Percentiles rank a stretch among this genome's conserved stretches.
Conservation (phyloP, 1,140 invertebrate species). For the Rhizoglyphus robini region DNA sequence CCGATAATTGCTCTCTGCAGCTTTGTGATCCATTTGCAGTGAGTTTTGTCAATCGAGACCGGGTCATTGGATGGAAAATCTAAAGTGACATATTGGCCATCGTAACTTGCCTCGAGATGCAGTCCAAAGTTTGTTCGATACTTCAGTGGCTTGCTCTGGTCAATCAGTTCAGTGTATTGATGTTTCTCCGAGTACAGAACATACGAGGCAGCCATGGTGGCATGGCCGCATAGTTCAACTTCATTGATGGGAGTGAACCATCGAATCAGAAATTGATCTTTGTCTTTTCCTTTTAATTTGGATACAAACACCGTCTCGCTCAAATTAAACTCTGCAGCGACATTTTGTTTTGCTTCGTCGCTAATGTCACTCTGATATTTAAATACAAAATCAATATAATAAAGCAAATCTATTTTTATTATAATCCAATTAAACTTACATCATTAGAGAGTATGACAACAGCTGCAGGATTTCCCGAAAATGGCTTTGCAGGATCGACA, state of each 20-base stretch:
- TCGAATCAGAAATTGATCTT: constrained; percentile 25
- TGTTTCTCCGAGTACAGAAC: constrained; percentile 31
- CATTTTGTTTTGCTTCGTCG: constrained; percentile 38
- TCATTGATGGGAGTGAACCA: constrained; percentile 48
- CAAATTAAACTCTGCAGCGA: constrained; percentile 45
- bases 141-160: neutral
- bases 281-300: neutral
- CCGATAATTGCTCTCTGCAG: neutral
- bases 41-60: neutral
- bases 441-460: constrained; percentile 36
- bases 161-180: neutral
- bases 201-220: constrained; percentile 44
- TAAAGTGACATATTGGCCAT: neutral
- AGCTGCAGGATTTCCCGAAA: constrained; percentile 44
- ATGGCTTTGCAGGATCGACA: constrained; percentile 30
- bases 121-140: neutral
- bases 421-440: constrained; percentile 23
- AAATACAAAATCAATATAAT: neutral
- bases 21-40: neutral
- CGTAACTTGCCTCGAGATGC: neutral
- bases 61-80: neutral
- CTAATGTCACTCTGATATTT: constrained; percentile 29
- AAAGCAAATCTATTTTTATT: neutral
- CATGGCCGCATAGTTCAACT: constrained; percentile 47
- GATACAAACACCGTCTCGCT: constrained; percentile 46